These are phyloP conservation scores for Trialeurodes vaporariorum DNA, from an alignment of 1,140 invertebrate genomes.

Conservation along the genomic window DNA sequence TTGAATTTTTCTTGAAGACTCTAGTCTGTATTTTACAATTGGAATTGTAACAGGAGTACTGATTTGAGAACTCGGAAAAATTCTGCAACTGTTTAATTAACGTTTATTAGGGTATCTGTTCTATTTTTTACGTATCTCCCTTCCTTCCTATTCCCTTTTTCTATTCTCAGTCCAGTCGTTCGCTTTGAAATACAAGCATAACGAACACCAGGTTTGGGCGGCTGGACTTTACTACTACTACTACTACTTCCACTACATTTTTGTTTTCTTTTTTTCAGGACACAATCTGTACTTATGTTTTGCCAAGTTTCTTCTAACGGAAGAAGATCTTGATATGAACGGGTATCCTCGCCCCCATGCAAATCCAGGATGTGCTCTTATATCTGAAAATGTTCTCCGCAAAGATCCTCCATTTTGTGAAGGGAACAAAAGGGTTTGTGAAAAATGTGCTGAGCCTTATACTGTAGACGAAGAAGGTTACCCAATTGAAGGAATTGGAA, in stretches of 20 bases:
- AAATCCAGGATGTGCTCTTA: background rate
- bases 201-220: background rate
- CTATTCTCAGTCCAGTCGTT: background rate
- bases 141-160: background rate
- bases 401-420: background rate
- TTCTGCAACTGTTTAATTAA: background rate
- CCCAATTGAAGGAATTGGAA: background rate
- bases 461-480: background rate
- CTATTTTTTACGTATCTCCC: background rate
- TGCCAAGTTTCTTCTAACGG: background rate
- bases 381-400: background rate
- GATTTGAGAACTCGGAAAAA: no score
- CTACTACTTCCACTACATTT: background rate
- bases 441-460: background rate
- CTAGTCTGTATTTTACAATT: no score
- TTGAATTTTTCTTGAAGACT: no score
- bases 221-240: background rate
- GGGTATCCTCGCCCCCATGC: background rate
- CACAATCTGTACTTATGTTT: background rate
- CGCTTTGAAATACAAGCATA: background rate
- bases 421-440: background rate
- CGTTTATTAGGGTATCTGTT: background rate
- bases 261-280: background rate
- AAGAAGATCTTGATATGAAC: background rate
- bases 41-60: no score